phyloP scores from a whole-genome alignment of 2,888 invertebrate species.

The Apodemia hepburni region DNA sequence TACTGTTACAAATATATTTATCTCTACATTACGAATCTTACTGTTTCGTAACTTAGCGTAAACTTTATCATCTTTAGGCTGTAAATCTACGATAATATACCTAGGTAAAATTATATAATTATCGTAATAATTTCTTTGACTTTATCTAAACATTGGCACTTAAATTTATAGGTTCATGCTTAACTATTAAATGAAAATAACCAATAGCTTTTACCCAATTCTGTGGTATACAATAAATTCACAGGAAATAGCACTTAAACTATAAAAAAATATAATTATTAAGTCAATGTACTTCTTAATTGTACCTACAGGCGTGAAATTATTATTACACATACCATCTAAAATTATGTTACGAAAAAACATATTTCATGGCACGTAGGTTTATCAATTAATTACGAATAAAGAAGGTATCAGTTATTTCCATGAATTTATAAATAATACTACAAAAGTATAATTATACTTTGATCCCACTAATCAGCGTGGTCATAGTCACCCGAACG shows the following conservation, averaged over 20 bases:
- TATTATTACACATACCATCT: too few species aligned
- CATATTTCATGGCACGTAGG: background rate
- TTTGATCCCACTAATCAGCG: background rate
- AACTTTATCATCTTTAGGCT: background rate
- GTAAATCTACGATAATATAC: background rate
- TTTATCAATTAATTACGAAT: too few species aligned
- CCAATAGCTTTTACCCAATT: background rate
- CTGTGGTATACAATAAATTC: background rate
- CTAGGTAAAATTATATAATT: background rate
- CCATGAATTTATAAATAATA: background rate
- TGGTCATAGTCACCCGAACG: slow-evolving; percentile 22
- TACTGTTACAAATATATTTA: too few species aligned
- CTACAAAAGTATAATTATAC: background rate
- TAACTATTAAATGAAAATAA: slow-evolving; percentile 13
- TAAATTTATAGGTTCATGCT: background rate
- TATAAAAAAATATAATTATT: background rate
- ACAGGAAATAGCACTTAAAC: background rate
- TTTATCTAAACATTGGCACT: background rate
- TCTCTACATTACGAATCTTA: too few species aligned
- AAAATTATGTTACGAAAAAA: background rate
- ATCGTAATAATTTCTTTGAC: background rate
- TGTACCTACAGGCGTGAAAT: background rate
- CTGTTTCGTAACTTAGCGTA: background rate
- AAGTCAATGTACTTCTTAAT: background rate
- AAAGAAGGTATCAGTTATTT: background rate